Percentiles rank a stretch among this genome's conserved stretches.
These are phyloP conservation scores for Apamea sordens DNA, from an alignment of 2,888 invertebrate genomes.

Conservation along the genomic window DNA sequence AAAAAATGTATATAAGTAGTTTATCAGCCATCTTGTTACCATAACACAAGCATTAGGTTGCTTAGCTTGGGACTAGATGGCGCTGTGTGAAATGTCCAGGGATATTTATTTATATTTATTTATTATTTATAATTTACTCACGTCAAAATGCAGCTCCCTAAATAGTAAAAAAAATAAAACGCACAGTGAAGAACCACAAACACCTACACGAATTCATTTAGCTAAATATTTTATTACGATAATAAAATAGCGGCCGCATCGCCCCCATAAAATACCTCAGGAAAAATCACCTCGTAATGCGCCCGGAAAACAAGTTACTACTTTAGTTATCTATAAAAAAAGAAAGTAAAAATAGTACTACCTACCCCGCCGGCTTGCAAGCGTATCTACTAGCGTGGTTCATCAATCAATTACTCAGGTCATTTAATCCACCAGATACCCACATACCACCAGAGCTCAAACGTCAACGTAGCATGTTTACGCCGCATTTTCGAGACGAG, in stretches of 20 bases:
- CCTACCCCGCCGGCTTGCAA: background rate
- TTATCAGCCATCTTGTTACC: no score
- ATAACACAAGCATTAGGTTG: no score
- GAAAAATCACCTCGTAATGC: background rate
- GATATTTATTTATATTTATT: no score
- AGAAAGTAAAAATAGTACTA: background rate
- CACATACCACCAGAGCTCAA: conserved; percentile 31
- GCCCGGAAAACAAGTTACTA: background rate
- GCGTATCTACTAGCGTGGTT: background rate
- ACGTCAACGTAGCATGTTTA: conserved; percentile 36
- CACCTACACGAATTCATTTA: background rate
- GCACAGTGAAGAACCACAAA: background rate
- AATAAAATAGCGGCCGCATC: background rate
- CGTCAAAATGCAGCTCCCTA: no score
- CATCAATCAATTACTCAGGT: conserved; percentile 54
- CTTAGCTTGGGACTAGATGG: no score
- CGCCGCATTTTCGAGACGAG: conserved; percentile 9
- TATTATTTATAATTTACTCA: no score
- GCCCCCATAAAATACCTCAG: background rate
- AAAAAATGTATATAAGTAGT: no score
- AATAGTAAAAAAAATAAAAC: background rate
- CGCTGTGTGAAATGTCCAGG: no score
- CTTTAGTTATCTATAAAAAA: conserved; percentile 17
- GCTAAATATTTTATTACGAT: background rate
- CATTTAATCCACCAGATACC: conserved; percentile 14